phyloP scores from a whole-genome alignment of 2,888 invertebrate species.

The Loripinus fragilis region DNA sequence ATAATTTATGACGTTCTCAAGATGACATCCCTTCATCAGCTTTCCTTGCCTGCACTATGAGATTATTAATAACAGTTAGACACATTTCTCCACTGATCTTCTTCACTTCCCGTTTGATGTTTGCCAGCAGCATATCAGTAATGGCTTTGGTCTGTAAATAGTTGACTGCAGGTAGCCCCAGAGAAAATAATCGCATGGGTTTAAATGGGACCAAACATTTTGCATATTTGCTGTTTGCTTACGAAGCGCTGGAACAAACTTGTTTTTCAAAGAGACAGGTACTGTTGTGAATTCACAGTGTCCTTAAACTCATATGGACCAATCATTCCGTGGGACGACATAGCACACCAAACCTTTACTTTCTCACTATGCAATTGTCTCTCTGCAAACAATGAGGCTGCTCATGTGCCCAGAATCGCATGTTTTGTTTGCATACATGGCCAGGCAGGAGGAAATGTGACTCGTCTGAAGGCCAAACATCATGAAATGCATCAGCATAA shows the following conservation, averaged over 20 bases:
- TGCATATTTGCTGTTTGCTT: constrained; percentile 21
- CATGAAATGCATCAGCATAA: constrained; percentile 30
- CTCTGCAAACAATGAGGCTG: constrained; percentile 37
- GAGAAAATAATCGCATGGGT: constrained; percentile 12
- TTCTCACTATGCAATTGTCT: constrained; percentile 35
- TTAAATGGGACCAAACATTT: constrained; percentile 16
- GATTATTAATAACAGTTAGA: neutral
- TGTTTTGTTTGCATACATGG: constrained; percentile 34
- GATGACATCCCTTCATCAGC: neutral
- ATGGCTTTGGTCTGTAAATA: constrained; percentile 24
- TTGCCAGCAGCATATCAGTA: constrained; percentile 11
- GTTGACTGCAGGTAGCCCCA: constrained; percentile 20
- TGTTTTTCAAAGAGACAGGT: constrained; percentile 34
- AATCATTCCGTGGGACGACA: constrained; percentile 33
- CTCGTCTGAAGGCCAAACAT: constrained; percentile 32
- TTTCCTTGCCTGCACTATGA: neutral
- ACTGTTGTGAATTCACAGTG: constrained; percentile 29
- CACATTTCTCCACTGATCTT: constrained; percentile 14
- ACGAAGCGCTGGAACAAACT: constrained; percentile 17
- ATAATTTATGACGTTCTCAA: constrained; percentile 8
- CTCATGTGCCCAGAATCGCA: constrained; percentile 28
- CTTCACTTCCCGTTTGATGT: constrained; percentile 9
- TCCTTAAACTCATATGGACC: constrained; percentile 20
- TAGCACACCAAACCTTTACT: constrained; percentile 39
- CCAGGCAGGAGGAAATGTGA: constrained; percentile 32